These are phyloP conservation scores for Seira musarum DNA, from an alignment of 2,888 invertebrate species.

Conservation along the genomic window DNA sequence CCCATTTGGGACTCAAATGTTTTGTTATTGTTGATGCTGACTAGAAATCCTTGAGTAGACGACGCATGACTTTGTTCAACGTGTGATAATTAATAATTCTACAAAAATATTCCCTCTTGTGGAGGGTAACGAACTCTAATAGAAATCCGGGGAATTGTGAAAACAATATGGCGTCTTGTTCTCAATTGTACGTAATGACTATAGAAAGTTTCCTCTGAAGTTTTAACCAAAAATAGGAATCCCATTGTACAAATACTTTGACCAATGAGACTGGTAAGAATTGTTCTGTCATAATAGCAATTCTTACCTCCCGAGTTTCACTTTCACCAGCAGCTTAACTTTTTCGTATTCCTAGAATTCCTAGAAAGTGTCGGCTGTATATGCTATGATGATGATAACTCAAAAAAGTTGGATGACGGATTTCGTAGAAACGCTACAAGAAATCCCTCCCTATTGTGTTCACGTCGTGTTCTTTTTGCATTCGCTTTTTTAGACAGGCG, in stretches of 20 bases:
- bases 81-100: no score
- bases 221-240: no score
- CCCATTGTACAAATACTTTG: no score
- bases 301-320: neutral
- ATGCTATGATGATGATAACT: neutral
- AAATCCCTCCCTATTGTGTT: neutral
- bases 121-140: neutral
- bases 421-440: neutral
- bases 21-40: no score
- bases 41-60: no score
- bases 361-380: neutral
- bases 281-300: neutral
- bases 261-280: neutral
- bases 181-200: neutral
- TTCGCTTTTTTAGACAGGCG: no score
- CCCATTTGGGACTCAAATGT: no score
- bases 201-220: neutral
- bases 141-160: neutral
- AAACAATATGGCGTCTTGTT: neutral
- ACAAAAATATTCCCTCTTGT: neutral
- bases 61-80: no score
- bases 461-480: neutral
- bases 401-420: neutral
- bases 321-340: neutral
- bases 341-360: no score